Base-by-base conservation (phyloP, 2,113 vertebrate genomes). In the Monopterus albus region DNA sequence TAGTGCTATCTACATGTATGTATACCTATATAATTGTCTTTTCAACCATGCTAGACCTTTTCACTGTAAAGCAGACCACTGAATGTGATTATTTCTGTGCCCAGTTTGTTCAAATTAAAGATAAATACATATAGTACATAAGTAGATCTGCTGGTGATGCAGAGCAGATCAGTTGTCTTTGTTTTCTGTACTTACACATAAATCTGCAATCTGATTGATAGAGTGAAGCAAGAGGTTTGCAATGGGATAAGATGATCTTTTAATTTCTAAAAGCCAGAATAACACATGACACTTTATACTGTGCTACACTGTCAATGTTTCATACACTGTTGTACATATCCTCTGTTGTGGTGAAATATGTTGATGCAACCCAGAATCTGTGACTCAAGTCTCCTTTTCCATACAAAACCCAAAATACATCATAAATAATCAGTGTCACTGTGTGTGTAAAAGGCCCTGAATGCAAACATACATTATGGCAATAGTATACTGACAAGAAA, bases 201-300 rank as follows among this genome's bases (percentile, higher is more conserved):
- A 63, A 51, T 62, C 43, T 20, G 20, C 57, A 47, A 53, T 78
- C 69, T 60, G 33, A 73, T 60, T 73, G 43, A 72, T 18, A 5
- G 49, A 53, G 52, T 1, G 0, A 28, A 52, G 20, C 29, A 12
- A 53, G 68, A 73, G n/a, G n/a, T n/a, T n/a, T n/a, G n/a, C n/a
- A n/a, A n/a, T n/a, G n/a, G n/a, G n/a, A n/a, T n/a, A n/a, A n/a
- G n/a, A n/a, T n/a, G n/a, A n/a, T n/a, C n/a, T n/a, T 77, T 63
- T 63, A 21, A 63, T 63, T 7, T 73, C 52, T 29, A 21, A 57
- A 45, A 70, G 51, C 56, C 59, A 64, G 9, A 53, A 11, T 43
- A 39, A 8, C 55, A 78, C 47, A 20, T 28, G 45, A 53, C 10
- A n/a, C 26, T 81, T 68, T 39, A 52, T 57, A 52, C 39, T n/a